Evolutionary conservation across 2,888 invertebrate species (phyloP), one percentile per base, ranked within the genome.

Genomic region (Steromphala cineraria): DNA sequence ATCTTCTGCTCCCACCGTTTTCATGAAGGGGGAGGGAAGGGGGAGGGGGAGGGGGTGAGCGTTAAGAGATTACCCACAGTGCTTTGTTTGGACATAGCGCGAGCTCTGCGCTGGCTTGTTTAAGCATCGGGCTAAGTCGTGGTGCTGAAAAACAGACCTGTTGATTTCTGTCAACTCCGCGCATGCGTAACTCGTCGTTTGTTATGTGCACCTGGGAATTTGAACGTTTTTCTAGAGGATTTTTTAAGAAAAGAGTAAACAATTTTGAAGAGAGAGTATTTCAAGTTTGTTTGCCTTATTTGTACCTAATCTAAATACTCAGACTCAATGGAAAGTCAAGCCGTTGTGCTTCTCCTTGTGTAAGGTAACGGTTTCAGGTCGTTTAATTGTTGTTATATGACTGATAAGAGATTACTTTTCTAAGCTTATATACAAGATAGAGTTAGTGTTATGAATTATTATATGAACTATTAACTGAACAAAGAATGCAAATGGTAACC

Each of bases 11-110:
- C 62, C 62, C 62, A 62, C 62, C 10, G 62, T 62, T 7, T 24
- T 46, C 46, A 46, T 1, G 46, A 46, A 28, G 62, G 62, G 62
- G 62, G 62, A 28, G 19, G 28, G 62, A 13, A 24, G 28, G 15
- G 13, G 19, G 19, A 13, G 62, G 62, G 62, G 24, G 24, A 24
- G 62, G 28, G 62, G 28, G 62, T 62, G 15, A 28, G 62, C 24
- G 62, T 62, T 62, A 28, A 28, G 62, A 28, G 62, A 62, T 62
- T 62, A 62, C 62, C 62, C 62, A 62, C 62, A 21, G 15, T 21
- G 62, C n/a, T 62, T 62, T 62, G 62, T 62, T 62, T 62, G 62
- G 62, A 62, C 62, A 62, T 62, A 62, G 62, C 62, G 62, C 62
- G 62, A 62, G 62, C 62, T 62, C 62, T 28, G 28, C 13, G 28